Base-by-base conservation (phyloP, 2,797 vertebrate genomes). In the Chiloscyllium punctatum region DNA sequence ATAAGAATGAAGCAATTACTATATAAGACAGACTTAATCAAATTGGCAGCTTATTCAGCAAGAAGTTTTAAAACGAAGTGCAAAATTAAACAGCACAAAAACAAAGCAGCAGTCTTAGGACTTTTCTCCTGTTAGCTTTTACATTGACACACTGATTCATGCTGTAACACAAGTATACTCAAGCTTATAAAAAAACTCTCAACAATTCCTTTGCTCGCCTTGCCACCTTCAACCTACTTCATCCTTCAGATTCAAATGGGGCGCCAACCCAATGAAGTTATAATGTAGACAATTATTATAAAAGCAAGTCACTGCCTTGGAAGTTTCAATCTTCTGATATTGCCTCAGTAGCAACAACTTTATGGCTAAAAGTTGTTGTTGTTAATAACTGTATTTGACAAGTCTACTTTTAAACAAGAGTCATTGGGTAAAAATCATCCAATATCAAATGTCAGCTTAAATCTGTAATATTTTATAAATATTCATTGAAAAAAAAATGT, bases 21-120 rank as follows among this genome's bases (percentile, higher is more conserved):
- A 48, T 48, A 51, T 71, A 74, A 95, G 72, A 95, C 71, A 51
- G 90, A 16, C 42, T 94, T 94, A 42, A 48, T 94, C 69, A 95
- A 53, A 25, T 51, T 77, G 69, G 11, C 92, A 94, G 3, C 51
- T 94, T 74, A 94, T 53, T 53, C 37, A 51, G 69, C 21, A 13
- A 74, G 37, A 95, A 74, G 42, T 48, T 72, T 72, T 74, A 8
- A 53, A 95, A 95, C 74, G 33, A 69, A 37, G 1, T 3, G 3
- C n/a, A 69, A 94, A 94, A 71, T 8, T 94, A 5, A 71, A 57
- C 30, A 53, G 69, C 13, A 74, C 94, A 95, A 1, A 57, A 57
- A 53, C n/a, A 92, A 95, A 33, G 48, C 42, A 51, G 25, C 94
- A 74, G 42, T 71, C 33, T 51, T 30, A 51, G 66, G 23, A 51